Percentiles rank a stretch among this genome's conserved stretches.
Conservation (phyloP, 2,113 vertebrate genomes). For the Eurypyga helias region DNA sequence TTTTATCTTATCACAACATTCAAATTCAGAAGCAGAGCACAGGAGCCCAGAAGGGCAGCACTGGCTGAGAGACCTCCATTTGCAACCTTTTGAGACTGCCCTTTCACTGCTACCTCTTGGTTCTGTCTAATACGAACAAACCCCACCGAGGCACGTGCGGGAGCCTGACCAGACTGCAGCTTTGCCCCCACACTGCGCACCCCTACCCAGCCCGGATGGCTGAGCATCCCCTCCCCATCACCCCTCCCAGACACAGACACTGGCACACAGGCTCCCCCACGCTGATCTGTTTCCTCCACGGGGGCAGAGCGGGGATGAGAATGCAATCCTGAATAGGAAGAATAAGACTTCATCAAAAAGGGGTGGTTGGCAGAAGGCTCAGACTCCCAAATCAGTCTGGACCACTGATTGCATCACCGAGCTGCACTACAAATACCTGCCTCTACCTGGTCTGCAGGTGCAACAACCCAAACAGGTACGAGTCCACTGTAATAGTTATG, state of each 20-base stretch:
- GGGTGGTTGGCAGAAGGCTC: neutral
- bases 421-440: neutral
- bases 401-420: neutral
- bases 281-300: neutral
- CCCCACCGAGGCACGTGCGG: neutral
- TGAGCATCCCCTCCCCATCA: rapidly evolving
- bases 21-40: neutral
- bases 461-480: neutral
- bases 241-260: rapidly evolving
- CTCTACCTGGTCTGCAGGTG: neutral
- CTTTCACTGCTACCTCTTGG: neutral
- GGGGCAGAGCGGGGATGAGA: neutral
- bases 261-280: rapidly evolving
- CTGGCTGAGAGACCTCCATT: neutral
- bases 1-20: conserved; percentile 50
- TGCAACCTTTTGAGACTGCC: neutral
- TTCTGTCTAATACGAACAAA: neutral
- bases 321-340: neutral
- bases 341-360: neutral
- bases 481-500: neutral
- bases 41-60: neutral
- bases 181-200: rapidly evolving
- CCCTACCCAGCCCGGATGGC: neutral
- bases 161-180: neutral
- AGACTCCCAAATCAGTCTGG: neutral